Conservation (phyloP, 2,113 vertebrate species). For the Ceuthmochares aereus region DNA sequence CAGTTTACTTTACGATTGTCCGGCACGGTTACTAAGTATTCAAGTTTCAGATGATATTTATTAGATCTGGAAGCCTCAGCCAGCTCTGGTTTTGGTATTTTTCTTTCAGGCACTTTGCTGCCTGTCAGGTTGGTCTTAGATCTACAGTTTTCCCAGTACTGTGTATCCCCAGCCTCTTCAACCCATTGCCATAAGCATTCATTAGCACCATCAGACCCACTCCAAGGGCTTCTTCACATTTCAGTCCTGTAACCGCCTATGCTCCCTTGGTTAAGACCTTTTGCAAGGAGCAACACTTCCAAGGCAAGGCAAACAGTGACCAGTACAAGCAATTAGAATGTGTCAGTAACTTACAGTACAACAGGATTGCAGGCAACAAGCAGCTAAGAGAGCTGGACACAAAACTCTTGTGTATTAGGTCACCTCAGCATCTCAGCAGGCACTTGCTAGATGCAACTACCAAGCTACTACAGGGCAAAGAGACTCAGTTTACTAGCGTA, state of each 20-base stretch:
- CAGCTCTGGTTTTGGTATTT: constrained; percentile 38
- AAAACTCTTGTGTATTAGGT: not conserved
- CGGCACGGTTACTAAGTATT: constrained; percentile 26
- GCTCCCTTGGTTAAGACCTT: not conserved
- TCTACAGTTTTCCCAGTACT: not conserved
- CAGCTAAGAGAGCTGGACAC: constrained; percentile 1
- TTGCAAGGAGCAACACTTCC: not conserved
- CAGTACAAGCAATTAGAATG: not conserved
- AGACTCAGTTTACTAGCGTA: not conserved
- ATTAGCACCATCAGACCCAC: not conserved
- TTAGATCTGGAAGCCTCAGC: not conserved
- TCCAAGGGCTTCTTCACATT: not conserved
- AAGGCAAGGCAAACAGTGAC: not conserved
- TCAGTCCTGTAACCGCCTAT: not conserved
- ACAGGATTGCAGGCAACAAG: not conserved
- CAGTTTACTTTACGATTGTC: constrained; percentile 47
- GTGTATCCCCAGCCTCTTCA: not conserved
- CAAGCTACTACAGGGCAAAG: not conserved
- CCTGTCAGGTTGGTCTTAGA: constrained; percentile 17
- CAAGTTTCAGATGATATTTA: constrained; percentile 43
- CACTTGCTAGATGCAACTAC: constrained; percentile 14
- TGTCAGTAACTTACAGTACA: not conserved
- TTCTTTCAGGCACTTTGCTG: constrained; percentile 24
- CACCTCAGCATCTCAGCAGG: not conserved
- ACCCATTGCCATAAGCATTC: not conserved